Evolutionary conservation across 2,113 vertebrate genomes (phyloP).

Genomic region (Alligator mississippiensis): DNA sequence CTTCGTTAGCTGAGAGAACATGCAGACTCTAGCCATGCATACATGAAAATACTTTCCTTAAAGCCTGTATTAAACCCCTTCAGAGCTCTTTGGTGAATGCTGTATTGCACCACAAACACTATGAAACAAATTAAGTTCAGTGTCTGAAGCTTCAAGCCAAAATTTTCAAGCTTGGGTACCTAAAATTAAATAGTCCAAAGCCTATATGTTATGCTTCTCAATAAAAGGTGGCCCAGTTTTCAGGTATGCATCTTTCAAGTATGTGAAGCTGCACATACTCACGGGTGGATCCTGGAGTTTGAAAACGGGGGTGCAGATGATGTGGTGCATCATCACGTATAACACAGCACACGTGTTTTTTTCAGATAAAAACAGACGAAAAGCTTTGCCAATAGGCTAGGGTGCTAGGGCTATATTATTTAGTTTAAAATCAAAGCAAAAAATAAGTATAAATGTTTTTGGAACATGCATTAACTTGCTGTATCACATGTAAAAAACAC

Average conservation of each 20-base stretch:
- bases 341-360: no score
- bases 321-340: no score
- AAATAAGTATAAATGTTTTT: no score
- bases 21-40: neutral
- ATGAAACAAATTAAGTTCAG: neutral
- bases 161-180: conserved; percentile 26
- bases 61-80: neutral
- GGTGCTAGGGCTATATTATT: no score
- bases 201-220: neutral
- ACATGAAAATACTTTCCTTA: neutral
- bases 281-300: no score
- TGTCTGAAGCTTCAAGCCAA: conserved; percentile 25
- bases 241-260: neutral
- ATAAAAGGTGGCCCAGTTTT: neutral
- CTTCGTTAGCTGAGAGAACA: conserved; percentile 1
- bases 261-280: neutral
- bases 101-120: neutral
- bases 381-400: no score
- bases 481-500: no score
- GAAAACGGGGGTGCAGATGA: no score
- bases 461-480: no score
- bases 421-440: no score
- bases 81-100: conserved; percentile 7
- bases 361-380: no score
- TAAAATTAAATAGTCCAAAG: neutral